phyloP scores from a whole-genome alignment of 2,113 vertebrate species.

The Esox niger region DNA sequence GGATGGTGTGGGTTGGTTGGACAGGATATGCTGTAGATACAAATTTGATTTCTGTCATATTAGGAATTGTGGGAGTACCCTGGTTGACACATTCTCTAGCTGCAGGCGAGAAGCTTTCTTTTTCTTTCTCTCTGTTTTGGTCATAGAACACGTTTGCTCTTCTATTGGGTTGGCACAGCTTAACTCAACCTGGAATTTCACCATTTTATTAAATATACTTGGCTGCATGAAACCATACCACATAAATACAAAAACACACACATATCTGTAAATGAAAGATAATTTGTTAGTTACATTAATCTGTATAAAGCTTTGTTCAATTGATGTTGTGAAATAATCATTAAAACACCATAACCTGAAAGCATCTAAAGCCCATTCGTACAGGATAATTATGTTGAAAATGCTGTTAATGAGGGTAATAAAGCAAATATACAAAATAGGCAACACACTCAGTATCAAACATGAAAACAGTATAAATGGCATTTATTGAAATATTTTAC shows the following conservation, averaged over 20 bases:
- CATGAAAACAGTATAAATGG: background rate
- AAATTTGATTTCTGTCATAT: no score
- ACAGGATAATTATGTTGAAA: conserved; percentile 20
- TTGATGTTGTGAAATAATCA: background rate
- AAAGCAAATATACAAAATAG: conserved; percentile 18
- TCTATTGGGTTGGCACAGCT: no score
- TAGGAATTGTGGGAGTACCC: no score
- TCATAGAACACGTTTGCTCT: no score
- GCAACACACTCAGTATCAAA: background rate
- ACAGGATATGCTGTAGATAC: no score
- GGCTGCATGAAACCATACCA: background rate
- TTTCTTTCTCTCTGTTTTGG: no score
- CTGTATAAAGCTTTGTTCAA: background rate
- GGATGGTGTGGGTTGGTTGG: no score
- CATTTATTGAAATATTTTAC: background rate
- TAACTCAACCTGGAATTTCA: no score
- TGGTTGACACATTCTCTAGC: no score
- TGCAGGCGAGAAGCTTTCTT: no score
- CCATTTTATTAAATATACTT: no score
- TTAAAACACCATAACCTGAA: background rate
- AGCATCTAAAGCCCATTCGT: conserved; percentile 14
- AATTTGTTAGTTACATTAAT: background rate
- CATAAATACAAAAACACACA: background rate
- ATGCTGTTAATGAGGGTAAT: conserved; percentile 19
- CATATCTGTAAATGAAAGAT: background rate